Base-by-base conservation (phyloP, 2,113 vertebrate genomes). In the Pachypanchax playfairii region DNA sequence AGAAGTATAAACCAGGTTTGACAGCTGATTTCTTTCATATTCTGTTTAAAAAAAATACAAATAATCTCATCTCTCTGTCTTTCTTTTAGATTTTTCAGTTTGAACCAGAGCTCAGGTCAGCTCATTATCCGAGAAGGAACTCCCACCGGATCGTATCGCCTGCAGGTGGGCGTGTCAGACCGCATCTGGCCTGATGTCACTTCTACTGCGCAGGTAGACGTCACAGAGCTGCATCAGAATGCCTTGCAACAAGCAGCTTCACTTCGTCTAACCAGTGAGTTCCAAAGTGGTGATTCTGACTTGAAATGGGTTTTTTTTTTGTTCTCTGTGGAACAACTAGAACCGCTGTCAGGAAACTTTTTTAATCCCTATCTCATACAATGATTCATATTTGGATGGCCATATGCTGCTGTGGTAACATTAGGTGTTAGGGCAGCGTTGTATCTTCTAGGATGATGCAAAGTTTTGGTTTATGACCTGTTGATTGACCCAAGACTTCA, bases 171-270 rank as follows among this genome's bases (percentile, higher is more conserved):
- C 43, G 95, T 96, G 49, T 87, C 91, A 0, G 95, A 96, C 8
- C 88, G 67, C 33, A 82, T 88, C 74, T 96, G 95, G 95, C 95
- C 95, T 12, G 94, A 95, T 28, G 93, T 95, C 73, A 87, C 90
- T 80, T 96, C 94, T 5, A 93, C 89, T 0, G 88, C 90, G 12
- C 92, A 90, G 70, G 91, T 96, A 64, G 78, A 81, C 4, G 91
- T 96, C 51, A 88, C 79, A 43, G 92, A 92, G 66, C 91, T 96
- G 73, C 90, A 73, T 54, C 90, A 91, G 66, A 92, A 92, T 18
- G 91, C 88, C 1, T 57, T 93, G 57, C 86, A 35, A 22, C 93
- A 89, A 58, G 89, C 94, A 52, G 94, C 91, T 7, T 95, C 95
- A 39, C 5, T 96, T 8, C 83, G 88, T 55, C 77, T 96, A 22